Evolutionary conservation across 2,113 vertebrate species (phyloP).

Genomic region (Mormoops blainvillei): DNA sequence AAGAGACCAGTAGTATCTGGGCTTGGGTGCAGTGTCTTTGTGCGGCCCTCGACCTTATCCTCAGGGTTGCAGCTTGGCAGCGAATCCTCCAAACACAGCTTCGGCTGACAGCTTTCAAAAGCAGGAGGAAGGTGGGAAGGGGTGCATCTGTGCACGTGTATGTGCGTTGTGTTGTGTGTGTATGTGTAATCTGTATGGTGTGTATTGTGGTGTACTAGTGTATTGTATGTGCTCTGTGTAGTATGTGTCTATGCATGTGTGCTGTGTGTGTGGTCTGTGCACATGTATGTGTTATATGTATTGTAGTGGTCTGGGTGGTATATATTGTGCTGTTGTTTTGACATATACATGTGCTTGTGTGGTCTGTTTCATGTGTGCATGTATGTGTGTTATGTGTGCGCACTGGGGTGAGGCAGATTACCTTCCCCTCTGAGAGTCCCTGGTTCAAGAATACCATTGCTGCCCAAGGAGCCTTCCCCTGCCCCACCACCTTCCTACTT

Average conservation of each 20-base stretch:
- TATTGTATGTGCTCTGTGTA: background rate
- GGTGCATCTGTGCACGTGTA: background rate
- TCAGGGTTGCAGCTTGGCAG: fast-evolving
- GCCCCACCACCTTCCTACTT: background rate
- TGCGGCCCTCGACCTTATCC: background rate
- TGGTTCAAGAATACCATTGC: too few species aligned
- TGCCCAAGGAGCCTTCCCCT: background rate
- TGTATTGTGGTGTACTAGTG: background rate
- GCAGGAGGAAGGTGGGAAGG: background rate
- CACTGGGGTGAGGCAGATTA: too few species aligned
- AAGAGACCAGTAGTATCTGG: background rate
- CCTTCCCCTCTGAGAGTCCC: background rate
- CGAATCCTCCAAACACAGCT: background rate
- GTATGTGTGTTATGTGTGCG: background rate
- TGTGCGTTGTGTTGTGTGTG: background rate
- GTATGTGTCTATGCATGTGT: background rate
- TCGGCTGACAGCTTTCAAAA: background rate
- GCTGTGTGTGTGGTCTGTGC: background rate
- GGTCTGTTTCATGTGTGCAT: background rate
- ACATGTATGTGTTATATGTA: background rate
- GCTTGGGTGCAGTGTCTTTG: too few species aligned
- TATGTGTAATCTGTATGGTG: background rate
- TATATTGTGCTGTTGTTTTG: too few species aligned
- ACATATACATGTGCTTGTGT: background rate
- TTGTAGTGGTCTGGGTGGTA: background rate